Percentiles rank a stretch among this genome's conserved stretches.
Evolutionary conservation across 2,888 invertebrate species (phyloP).

Genomic region (Mayetiola destructor): DNA sequence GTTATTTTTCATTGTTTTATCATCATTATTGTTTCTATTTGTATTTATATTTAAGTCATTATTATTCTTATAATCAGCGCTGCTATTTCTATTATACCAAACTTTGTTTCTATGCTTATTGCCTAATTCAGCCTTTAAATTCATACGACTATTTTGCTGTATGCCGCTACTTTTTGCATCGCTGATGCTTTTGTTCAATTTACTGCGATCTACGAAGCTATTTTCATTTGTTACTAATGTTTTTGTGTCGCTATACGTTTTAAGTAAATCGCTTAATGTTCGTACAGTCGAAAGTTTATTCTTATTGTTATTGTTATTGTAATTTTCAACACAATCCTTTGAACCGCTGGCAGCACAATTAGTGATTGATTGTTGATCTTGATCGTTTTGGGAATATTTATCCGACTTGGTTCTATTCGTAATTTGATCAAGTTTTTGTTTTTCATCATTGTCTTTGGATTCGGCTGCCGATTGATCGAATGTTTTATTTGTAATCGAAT

Average conservation of each 20-base stretch:
- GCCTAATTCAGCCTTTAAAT: conserved; percentile 15
- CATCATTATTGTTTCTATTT: neutral
- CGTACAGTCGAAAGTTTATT: neutral
- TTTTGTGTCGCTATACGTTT: conserved; percentile 1
- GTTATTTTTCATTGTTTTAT: neutral
- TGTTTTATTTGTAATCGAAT: neutral
- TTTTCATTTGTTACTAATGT: too few species aligned
- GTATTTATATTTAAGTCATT: neutral
- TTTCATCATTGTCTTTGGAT: neutral
- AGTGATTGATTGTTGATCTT: neutral
- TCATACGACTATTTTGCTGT: conserved; percentile 8
- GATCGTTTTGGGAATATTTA: neutral
- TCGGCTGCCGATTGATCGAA: neutral
- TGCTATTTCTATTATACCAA: neutral
- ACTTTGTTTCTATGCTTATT: conserved; percentile 14
- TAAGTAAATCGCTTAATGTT: conserved; percentile 1
- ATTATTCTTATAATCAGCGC: conserved; percentile 5
- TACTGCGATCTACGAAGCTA: conserved; percentile 9
- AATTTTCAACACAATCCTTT: neutral
- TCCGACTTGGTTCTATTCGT: neutral
- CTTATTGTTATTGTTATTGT: neutral
- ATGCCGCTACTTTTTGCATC: too few species aligned
- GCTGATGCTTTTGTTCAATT: conserved; percentile 5
- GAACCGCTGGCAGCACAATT: neutral
- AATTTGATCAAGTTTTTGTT: too few species aligned